Conservation (phyloP, 2,888 invertebrate species). For the Poecilus cupreus region DNA sequence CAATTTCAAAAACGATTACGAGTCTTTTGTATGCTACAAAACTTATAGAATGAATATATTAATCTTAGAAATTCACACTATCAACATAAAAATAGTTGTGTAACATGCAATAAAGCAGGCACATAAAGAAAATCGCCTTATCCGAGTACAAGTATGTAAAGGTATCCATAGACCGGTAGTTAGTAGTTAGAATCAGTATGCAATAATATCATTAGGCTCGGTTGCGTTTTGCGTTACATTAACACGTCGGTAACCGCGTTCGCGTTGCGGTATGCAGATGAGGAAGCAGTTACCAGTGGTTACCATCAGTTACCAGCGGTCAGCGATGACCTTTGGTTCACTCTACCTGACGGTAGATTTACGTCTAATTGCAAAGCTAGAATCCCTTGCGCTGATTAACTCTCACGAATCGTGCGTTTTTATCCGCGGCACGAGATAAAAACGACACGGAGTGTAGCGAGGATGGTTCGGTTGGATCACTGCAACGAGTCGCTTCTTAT, state of each 20-base stretch:
- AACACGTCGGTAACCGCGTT: not conserved
- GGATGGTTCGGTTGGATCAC: not conserved
- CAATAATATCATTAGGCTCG: not conserved
- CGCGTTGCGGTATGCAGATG: constrained; percentile 40
- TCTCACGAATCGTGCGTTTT: constrained; percentile 32
- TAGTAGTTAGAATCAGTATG: constrained; percentile 1
- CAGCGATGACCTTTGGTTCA: constrained; percentile 18
- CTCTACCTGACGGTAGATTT: not conserved
- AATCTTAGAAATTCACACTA: too few species aligned
- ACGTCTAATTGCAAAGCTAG: constrained; percentile 52
- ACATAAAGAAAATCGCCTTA: too few species aligned
- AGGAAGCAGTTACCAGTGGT: constrained; percentile 43
- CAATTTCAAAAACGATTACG: too few species aligned
- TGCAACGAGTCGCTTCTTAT: constrained; percentile 48
- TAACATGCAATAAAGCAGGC: too few species aligned
- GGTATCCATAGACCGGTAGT: not conserved
- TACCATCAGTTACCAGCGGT: constrained; percentile 15
- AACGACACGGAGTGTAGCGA: not conserved
- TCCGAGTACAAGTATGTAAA: not conserved
- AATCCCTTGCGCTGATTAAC: constrained; percentile 45
- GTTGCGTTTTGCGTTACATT: constrained; percentile 22
- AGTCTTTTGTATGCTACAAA: too few species aligned
- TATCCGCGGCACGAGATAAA: not conserved
- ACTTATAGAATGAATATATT: too few species aligned
- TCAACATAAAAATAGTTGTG: too few species aligned